Evolutionary conservation across 1,140 invertebrate species (phyloP).

Genomic region (Drosophila pandora): DNA sequence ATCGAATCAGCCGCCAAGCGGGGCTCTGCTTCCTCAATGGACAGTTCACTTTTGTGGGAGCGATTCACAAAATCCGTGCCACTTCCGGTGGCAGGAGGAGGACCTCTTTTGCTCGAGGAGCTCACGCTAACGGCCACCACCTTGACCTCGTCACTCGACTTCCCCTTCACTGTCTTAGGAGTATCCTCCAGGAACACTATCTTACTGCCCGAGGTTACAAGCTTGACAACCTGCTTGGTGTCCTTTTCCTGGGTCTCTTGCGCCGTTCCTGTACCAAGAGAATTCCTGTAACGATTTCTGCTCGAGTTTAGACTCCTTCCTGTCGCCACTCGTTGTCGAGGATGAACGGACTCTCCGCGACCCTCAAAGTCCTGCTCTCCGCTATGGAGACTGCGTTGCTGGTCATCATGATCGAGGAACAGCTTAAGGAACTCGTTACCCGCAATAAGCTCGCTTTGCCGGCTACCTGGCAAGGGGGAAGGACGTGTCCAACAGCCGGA

Average conservation of each 20-base stretch:
- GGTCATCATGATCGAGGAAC: conserved; percentile 72
- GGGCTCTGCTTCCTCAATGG: conserved; percentile 77
- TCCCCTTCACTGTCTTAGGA: conserved; percentile 27
- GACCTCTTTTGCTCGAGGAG: conserved; percentile 70
- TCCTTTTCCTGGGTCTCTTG: conserved; percentile 29
- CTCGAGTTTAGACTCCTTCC: conserved; percentile 63
- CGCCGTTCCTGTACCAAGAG: conserved; percentile 25
- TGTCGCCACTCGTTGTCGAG: conserved; percentile 22
- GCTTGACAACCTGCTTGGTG: conserved; percentile 60
- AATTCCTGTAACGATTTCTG: conserved; percentile 63
- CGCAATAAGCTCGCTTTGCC: conserved; percentile 77
- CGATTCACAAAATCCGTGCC: conserved; percentile 74
- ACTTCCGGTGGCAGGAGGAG: conserved; percentile 14
- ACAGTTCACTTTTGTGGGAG: conserved; percentile 79
- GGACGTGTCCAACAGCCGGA: conserved; percentile 50
- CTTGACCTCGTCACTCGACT: conserved; percentile 70
- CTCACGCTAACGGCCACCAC: conserved; percentile 79
- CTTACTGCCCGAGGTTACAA: conserved; percentile 78
- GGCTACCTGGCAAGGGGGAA: conserved; percentile 24
- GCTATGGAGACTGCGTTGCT: conserved; percentile 70
- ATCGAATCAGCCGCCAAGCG: conserved; percentile 54
- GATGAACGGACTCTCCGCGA: conserved; percentile 19
- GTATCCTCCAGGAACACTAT: conserved; percentile 80
- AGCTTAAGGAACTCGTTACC: conserved; percentile 83
- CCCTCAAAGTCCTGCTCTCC: conserved; percentile 55